Base-by-base conservation (phyloP, 92 coral and sea anemone genomes). In the Parazoanthus darwini region DNA sequence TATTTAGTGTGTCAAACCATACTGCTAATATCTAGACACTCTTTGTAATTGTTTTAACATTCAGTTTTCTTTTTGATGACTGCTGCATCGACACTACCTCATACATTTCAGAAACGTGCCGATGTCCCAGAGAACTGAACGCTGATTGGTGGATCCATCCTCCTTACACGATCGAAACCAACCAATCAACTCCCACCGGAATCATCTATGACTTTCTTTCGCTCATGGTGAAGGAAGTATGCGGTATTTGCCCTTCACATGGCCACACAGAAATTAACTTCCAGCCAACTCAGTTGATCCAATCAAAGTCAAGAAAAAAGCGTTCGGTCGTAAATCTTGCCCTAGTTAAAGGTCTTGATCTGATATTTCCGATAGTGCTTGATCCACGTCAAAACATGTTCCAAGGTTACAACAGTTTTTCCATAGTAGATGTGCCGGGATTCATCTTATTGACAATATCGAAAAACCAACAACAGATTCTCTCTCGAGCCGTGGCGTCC, bases 341-440 rank as follows among this genome's bases (percentile, higher is more conserved):
- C 16, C 35, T 36, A 18, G 38, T 18, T 20, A 54, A 63, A n/a
- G 29, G 20, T 42, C 7, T 35, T 37, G 85, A 81, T 8, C 22
- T 81, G 6, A 16, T 16, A 42, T 2, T 81, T 37, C 85, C 85
- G 59, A 71, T 81, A 71, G 25, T 20, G 22, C 72, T 63, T 18
- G 33, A 74, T 38, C 29, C 50, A 5, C 26, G 14, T 7, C 51
- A 37, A 4, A 38, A 42, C 0, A 6, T 15, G 38, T 33, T 37
- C 50, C 1, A 63, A 37, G 85, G 85, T 6, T 65, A 20, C 66
- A 16, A 59, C 11, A 33, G 35, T 59, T 14, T 59, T 7, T 16
- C 74, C n/a, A 38, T 81, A 39, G 35, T 81, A 63, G 44, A 63
- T 16, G 74, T 81, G 10, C 85, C 85, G 16, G 85, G 85, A 11